These are phyloP conservation scores for Strix aluco DNA, from an alignment of 2,113 vertebrate genomes.

Conservation along the genomic window DNA sequence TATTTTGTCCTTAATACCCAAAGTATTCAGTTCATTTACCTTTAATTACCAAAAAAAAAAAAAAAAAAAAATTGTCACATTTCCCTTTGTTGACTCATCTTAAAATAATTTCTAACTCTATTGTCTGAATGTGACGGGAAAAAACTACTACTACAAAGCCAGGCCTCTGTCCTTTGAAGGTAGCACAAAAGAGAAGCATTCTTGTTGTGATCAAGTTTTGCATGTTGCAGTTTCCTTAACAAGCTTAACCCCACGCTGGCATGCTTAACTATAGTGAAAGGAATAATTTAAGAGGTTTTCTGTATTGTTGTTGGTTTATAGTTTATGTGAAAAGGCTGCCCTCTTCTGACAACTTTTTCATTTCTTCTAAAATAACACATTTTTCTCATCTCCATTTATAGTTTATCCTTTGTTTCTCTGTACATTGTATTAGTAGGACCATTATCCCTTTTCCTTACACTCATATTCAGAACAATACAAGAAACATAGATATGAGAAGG, in stretches of 20 bases:
- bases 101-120: neutral
- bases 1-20: neutral
- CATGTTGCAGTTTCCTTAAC: neutral
- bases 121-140: neutral
- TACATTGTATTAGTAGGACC: neutral
- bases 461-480: neutral
- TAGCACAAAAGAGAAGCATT: neutral
- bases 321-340: conserved; percentile 66
- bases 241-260: neutral
- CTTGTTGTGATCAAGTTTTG: neutral
- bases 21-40: neutral
- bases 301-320: neutral
- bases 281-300: neutral
- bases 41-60: neutral
- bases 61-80: neutral
- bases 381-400: neutral
- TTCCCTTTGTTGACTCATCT: neutral
- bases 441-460: neutral
- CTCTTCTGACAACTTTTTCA: conserved; percentile 54
- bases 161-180: neutral
- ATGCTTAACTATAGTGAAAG: neutral
- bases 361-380: neutral
- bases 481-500: neutral
- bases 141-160: neutral
- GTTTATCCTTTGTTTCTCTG: neutral